A percentile compares a stretch with the other conserved stretches of the same genome.
These are phyloP conservation scores for Melanaphis sacchari DNA, from an alignment of 1,140 invertebrate genomes.

Conservation along the genomic window DNA sequence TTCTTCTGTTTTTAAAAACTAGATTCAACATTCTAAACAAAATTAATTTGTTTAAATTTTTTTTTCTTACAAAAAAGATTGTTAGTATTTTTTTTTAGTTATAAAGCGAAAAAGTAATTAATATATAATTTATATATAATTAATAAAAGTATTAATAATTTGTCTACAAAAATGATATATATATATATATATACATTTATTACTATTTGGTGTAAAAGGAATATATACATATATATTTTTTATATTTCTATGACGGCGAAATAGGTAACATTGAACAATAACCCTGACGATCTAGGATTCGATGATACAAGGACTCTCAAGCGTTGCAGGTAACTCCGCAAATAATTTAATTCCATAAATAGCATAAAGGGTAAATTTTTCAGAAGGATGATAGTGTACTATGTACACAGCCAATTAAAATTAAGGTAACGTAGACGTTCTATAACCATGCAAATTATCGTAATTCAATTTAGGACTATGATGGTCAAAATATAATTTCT, in stretches of 20 bases:
- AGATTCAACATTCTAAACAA: background rate
- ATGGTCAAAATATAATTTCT: background rate
- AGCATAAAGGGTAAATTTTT: slow-evolving; percentile 3
- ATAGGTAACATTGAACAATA: background rate
- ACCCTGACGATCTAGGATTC: background rate
- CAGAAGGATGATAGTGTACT: background rate
- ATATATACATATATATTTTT: background rate
- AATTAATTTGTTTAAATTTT: background rate
- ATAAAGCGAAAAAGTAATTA: background rate
- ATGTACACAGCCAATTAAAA: background rate
- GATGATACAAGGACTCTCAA: background rate
- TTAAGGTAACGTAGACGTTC: background rate
- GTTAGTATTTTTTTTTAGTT: background rate
- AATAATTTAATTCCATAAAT: background rate
- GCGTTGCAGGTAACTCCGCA: background rate
- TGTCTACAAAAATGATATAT: background rate
- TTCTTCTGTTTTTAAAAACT: background rate
- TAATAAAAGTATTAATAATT: too few relatives aligned
- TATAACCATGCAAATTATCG: background rate
- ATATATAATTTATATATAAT: too few relatives aligned
- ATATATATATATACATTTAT: background rate
- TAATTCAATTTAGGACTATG: background rate
- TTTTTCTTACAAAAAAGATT: background rate
- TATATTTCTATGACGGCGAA: background rate
- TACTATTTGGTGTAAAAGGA: background rate